Percentiles rank a stretch among this genome's conserved stretches.
phyloP scores from a whole-genome alignment of 2,888 invertebrate species.

The Oscheius onirici region DNA sequence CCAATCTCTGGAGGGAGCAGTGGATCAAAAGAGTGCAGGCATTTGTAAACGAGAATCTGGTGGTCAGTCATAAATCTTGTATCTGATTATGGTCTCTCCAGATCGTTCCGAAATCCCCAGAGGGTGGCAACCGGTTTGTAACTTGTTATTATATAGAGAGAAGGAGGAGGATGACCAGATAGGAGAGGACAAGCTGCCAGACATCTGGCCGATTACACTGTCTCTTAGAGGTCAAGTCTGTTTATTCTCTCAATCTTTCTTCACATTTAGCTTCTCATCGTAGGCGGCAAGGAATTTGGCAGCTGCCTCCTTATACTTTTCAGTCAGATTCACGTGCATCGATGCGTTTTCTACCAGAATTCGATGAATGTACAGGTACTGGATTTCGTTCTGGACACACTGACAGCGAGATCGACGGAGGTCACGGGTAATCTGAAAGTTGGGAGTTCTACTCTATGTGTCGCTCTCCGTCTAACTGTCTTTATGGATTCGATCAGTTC shows the following conservation, averaged over 20 bases:
- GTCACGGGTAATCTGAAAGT: slow-evolving; percentile 52
- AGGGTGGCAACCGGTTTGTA: no score
- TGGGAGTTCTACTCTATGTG: no score
- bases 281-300: slow-evolving; percentile 12
- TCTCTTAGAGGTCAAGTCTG: not conserved
- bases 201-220: not conserved
- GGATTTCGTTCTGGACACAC: slow-evolving; percentile 56
- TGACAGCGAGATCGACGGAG: slow-evolving; percentile 49
- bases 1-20: not conserved
- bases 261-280: slow-evolving; percentile 24
- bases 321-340: slow-evolving; percentile 69
- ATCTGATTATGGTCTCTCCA: no score
- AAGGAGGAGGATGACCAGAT: not conserved
- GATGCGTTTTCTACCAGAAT: slow-evolving; percentile 42
- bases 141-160: not conserved
- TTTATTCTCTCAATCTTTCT: slow-evolving; percentile 14
- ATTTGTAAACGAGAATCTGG: no score
- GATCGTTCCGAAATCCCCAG: no score
- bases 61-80: no score
- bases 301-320: slow-evolving; percentile 21
- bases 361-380: slow-evolving; percentile 57
- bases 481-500: not conserved
- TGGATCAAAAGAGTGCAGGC: not conserved
- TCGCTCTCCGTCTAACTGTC: no score
- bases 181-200: not conserved